Percentiles rank a stretch among this genome's conserved stretches.
These are phyloP conservation scores for Ara ararauna DNA, from an alignment of 2,797 vertebrate genomes.

Conservation along the genomic window DNA sequence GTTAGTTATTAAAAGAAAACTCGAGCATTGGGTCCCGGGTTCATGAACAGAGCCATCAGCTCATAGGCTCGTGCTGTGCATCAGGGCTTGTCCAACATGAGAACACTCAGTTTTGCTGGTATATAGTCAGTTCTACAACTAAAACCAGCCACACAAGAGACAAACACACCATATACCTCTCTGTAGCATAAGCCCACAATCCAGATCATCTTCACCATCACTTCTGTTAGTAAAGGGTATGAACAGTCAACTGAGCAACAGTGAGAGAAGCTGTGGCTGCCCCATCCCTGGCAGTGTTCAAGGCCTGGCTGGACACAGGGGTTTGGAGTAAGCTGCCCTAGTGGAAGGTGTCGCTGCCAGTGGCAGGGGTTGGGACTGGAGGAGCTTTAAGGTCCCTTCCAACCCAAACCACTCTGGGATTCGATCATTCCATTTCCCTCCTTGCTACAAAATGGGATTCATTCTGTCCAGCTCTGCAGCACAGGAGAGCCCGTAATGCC, in stretches of 20 bases:
- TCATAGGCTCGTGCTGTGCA: neutral
- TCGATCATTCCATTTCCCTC: neutral
- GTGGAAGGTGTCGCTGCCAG: neutral
- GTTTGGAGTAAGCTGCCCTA: neutral
- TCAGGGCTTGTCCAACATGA: neutral
- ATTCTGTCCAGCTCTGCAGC: neutral
- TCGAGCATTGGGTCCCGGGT: neutral
- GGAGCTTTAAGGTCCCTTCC: neutral
- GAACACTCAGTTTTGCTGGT: accelerated
- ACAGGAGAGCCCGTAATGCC: neutral
- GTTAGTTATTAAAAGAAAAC: conserved; percentile 22
- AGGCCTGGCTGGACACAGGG: neutral
- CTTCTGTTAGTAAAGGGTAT: neutral
- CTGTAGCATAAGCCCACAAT: neutral
- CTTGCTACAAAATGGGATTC: accelerated
- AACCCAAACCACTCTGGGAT: neutral
- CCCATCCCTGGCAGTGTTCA: neutral
- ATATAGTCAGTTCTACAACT: neutral
- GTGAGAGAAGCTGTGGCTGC: neutral
- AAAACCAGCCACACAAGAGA: neutral
- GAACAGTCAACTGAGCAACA: neutral
- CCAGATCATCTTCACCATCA: neutral
- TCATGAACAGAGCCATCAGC: neutral
- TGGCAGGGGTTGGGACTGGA: neutral
- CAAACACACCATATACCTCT: accelerated